Conservation (phyloP, 2,888 invertebrate species). For the Sicus ferrugineus region DNA sequence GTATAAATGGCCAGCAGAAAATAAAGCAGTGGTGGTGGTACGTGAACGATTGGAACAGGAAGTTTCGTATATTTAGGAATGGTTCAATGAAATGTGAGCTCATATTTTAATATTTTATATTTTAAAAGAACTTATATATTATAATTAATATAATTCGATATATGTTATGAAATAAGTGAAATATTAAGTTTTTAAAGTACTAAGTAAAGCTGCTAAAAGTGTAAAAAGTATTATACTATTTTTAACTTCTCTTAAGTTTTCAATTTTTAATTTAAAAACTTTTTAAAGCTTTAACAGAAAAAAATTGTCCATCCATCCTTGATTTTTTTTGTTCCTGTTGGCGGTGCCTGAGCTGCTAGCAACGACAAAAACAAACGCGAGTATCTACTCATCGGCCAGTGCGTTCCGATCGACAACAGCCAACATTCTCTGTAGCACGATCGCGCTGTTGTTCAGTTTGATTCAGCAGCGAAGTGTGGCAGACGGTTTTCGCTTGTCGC, state of each 20-base stretch:
- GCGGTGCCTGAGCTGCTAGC: neutral
- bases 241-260: neutral
- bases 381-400: slow-evolving; percentile 5
- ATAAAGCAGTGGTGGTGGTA: slow-evolving; percentile 10
- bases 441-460: slow-evolving; percentile 18
- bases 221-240: too few species aligned
- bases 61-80: too few species aligned
- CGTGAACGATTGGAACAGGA: too few species aligned
- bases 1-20: slow-evolving; percentile 5
- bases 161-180: too few species aligned
- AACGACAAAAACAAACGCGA: slow-evolving; percentile 5
- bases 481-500: slow-evolving; percentile 6
- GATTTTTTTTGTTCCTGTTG: slow-evolving; percentile 1
- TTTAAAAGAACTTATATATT: too few species aligned
- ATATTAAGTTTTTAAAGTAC: neutral
- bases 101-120: too few species aligned
- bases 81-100: too few species aligned
- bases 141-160: too few species aligned
- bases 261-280: too few species aligned
- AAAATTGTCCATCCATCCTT: slow-evolving; percentile 2
- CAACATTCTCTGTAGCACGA: slow-evolving; percentile 10
- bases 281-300: too few species aligned
- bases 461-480: slow-evolving; percentile 10
- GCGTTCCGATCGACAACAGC: neutral
- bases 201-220: too few species aligned